A percentile compares a stretch with the other conserved stretches of the same genome.
Evolutionary conservation across 2,113 vertebrate genomes (phyloP).

Genomic region (Sardina pilchardus): DNA sequence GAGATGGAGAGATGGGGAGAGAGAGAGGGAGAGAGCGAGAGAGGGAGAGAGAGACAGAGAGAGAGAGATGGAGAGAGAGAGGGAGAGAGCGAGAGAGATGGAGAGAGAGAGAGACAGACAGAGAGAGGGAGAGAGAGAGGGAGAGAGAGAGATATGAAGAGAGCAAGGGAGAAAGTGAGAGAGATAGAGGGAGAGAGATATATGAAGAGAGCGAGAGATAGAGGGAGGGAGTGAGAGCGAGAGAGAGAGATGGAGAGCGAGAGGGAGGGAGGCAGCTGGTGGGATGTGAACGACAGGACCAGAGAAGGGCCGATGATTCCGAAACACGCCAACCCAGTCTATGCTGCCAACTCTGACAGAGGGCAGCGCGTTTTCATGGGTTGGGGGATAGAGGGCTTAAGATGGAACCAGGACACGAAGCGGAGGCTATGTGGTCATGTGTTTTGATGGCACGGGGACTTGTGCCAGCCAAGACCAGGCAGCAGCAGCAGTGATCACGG

Average conservation of each 20-base stretch:
- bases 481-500: neutral
- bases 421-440: neutral
- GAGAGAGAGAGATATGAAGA: neutral
- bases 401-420: neutral
- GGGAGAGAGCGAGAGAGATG: slow-evolving; percentile 41
- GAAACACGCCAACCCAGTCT: slow-evolving; percentile 17
- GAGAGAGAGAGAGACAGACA: neutral
- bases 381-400: neutral
- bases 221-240: slow-evolving; percentile 28
- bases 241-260: neutral
- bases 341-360: slow-evolving; percentile 10
- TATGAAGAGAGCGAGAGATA: too few relatives aligned
- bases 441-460: neutral
- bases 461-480: neutral
- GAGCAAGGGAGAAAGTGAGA: too few relatives aligned
- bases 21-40: neutral
- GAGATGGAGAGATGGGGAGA: neutral
- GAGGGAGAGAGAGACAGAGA: neutral
- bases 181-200: slow-evolving; percentile 36
- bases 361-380: too few relatives aligned
- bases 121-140: neutral
- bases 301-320: too few relatives aligned
- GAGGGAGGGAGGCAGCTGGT: slow-evolving; percentile 21
- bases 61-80: neutral
- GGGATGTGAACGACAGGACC: slow-evolving; percentile 44